These are phyloP conservation scores for Oxystoma pomonae DNA, from an alignment of 2,888 invertebrate genomes.

Conservation along the genomic window DNA sequence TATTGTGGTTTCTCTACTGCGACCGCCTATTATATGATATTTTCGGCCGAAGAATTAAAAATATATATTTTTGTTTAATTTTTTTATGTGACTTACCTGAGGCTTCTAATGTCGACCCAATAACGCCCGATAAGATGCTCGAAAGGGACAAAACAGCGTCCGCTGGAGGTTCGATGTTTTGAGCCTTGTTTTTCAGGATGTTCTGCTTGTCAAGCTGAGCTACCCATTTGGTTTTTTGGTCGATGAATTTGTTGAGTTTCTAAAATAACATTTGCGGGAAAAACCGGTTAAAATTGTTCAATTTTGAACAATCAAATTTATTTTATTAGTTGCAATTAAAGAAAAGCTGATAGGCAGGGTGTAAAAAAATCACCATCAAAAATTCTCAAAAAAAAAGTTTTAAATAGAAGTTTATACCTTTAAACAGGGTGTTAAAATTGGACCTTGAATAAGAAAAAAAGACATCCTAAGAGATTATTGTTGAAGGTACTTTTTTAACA, in stretches of 20 bases:
- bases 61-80: background rate
- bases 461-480: too few species aligned
- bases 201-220: conserved; percentile 67
- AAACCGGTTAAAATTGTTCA: background rate
- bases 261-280: conserved; percentile 35
- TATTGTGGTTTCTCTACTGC: too few species aligned
- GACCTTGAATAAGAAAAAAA: too few species aligned
- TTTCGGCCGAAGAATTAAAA: too few species aligned
- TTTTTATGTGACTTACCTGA: conserved; percentile 28
- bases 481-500: too few species aligned
- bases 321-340: background rate
- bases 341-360: background rate
- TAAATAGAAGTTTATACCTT: background rate
- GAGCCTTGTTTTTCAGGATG: conserved; percentile 71
- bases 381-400: background rate
- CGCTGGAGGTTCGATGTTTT: conserved; percentile 64
- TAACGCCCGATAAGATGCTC: conserved; percentile 63
- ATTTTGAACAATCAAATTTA: background rate
- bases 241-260: conserved; percentile 81
- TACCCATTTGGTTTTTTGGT: conserved; percentile 71
- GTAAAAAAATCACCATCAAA: background rate
- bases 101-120: conserved; percentile 59
- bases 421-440: background rate
- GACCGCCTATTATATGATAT: too few species aligned
- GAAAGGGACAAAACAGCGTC: conserved; percentile 53